Evolutionary conservation across 2,113 vertebrate genomes (phyloP), one percentile per base, ranked within the genome.

Genomic region (Oenanthe melanoleuca): DNA sequence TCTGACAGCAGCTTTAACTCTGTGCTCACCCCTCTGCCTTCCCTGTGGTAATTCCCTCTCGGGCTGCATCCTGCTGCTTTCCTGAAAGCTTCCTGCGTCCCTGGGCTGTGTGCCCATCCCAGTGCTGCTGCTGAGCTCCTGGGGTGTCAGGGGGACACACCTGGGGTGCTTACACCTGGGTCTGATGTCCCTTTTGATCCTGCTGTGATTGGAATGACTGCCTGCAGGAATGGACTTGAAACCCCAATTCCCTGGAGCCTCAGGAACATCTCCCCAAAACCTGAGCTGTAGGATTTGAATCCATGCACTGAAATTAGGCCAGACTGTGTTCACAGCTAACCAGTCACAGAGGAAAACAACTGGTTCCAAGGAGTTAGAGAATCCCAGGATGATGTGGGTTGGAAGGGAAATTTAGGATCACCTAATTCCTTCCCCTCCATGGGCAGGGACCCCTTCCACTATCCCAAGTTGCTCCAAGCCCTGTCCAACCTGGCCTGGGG

Each of bases 171-270:
- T 20, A 24, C 52, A 23, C 3, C 1, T 31, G 47, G 73, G 1
- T n/a, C 40, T 38, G 11, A 19, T 0, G 11, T 38, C 59, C 70
- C 55, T 44, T 47, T 1, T 57, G 67, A 49, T 49, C 59, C 42
- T 31, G 38, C 53, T 5, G 2, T 38, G 14, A 14, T 0, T 3
- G 40, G 29, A n/a, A 8, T 3, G 31, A 22, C 19, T 15, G 14
- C 11, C 75, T 71, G 59, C 82, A 67, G 31, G 14, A 52, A 67
- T 2, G 23, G 73, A 40, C 28, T 57, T 21, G 18, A 70, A 67
- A 61, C 20, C 22, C 49, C 42, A 56, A 8, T 37, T 10, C 49
- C 56, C 37, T 13, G 67, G 8, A 72, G 82, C 28, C 71, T 9
- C 22, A 72, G 61, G 42, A 74, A 42, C 26, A 16, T 2, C 26